Conservation (phyloP, 37 sponge, comb jelly and placozoan genomes). For the Haliclona indistincta region DNA sequence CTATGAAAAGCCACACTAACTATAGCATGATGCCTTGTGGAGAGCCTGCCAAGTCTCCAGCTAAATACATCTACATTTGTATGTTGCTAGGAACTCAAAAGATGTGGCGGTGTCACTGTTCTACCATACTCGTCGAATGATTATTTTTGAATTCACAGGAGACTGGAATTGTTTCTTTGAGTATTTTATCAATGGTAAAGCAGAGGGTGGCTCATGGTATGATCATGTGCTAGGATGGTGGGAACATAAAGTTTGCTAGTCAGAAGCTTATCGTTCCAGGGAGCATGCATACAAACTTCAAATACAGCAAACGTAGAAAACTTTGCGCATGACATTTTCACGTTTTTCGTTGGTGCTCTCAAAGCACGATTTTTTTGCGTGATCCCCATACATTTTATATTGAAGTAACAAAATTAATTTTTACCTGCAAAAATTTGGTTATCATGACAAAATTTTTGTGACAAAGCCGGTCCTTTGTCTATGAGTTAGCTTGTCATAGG, state of each 20-base stretch:
- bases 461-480: no score
- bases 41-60: conserved; percentile 27
- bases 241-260: conserved; percentile 12
- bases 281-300: no score
- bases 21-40: conserved; percentile 55
- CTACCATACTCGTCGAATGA: conserved; percentile 11
- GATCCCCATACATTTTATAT: no score
- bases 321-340: no score
- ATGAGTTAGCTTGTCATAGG: no score
- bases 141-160: background rate
- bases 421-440: no score
- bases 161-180: conserved; percentile 22
- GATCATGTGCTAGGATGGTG: conserved; percentile 35
- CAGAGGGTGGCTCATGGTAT: conserved; percentile 10
- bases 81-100: conserved; percentile 63
- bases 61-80: conserved; percentile 79
- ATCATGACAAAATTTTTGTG: no score
- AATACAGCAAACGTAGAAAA: no score
- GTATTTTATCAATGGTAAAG: conserved; percentile 26
- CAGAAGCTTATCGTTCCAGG: no score
- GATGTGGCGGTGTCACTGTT: conserved; percentile 66
- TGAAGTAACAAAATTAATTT: no score
- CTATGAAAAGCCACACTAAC: conserved; percentile 61
- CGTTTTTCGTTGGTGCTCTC: no score
- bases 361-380: no score